A percentile compares a stretch with the other conserved stretches of the same genome.
phyloP scores from a whole-genome alignment of 2,113 vertebrate species.

The Saccopteryx leptura region DNA sequence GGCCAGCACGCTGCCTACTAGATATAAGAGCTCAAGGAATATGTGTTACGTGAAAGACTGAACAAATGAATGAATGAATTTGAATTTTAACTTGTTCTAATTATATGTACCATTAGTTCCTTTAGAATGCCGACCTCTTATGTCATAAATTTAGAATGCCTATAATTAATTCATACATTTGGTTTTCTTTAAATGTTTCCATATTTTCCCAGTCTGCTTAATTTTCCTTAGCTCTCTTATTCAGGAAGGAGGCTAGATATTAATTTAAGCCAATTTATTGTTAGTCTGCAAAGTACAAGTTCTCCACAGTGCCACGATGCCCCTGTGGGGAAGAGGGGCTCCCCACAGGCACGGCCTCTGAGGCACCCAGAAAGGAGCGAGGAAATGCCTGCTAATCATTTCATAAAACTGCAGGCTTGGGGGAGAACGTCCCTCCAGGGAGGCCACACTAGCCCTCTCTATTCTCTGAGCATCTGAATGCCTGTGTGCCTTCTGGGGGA shows the following conservation, averaged over 20 bases:
- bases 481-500: neutral
- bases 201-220: neutral
- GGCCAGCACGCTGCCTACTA: neutral
- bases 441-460: constrained; percentile 31
- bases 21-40: neutral
- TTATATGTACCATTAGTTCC: neutral
- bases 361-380: neutral
- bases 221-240: constrained; percentile 49
- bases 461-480: neutral
- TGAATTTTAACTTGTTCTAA: constrained; percentile 9
- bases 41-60: neutral
- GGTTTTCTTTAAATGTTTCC: constrained; percentile 49
- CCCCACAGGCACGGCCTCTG: constrained; percentile 67
- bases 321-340: constrained; percentile 31
- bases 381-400: neutral
- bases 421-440: neutral
- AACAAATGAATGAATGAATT: neutral
- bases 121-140: neutral
- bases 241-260: constrained; percentile 62
- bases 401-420: rapidly evolving
- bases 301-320: constrained; percentile 4
- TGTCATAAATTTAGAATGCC: constrained; percentile 48
- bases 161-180: constrained; percentile 40
- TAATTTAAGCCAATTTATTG: constrained; percentile 65
- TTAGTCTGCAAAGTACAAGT: constrained; percentile 50